phyloP scores from a whole-genome alignment of 53 echinoderm and acorn worm species.

The Patiria pectinifera region DNA sequence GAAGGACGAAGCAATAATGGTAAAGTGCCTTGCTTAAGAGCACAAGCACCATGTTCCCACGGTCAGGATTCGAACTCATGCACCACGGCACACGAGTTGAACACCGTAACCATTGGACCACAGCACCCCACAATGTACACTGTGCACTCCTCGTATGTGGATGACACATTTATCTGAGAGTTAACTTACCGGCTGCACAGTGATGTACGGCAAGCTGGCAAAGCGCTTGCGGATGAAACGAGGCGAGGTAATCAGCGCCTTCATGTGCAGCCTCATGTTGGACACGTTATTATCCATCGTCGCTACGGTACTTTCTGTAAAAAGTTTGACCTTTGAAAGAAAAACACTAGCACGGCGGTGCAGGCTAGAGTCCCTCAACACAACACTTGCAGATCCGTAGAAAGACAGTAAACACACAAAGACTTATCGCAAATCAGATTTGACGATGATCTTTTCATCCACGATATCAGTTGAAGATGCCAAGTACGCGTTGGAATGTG shows the following conservation, averaged over 20 bases:
- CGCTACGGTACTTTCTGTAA: background rate
- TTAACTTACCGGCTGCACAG: slow-evolving; percentile 57
- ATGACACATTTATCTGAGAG: background rate
- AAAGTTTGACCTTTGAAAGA: background rate
- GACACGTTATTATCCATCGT: slow-evolving; percentile 33
- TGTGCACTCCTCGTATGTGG: background rate
- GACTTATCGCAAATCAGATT: background rate
- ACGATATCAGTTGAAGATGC: background rate
- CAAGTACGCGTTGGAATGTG: slow-evolving; percentile 22
- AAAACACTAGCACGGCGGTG: background rate
- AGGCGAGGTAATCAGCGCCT: slow-evolving; percentile 68
- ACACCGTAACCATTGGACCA: too few species aligned
- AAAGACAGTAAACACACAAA: background rate
- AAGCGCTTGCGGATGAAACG: slow-evolving; percentile 70
- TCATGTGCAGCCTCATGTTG: slow-evolving; percentile 73
- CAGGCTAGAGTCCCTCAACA: background rate
- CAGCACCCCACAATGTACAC: too few species aligned
- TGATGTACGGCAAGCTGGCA: slow-evolving; percentile 68
- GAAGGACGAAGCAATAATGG: too few species aligned
- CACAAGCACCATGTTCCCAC: too few species aligned
- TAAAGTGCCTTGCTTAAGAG: too few species aligned
- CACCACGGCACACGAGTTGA: too few species aligned
- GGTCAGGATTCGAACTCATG: too few species aligned
- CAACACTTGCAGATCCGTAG: background rate
- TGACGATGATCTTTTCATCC: background rate